phyloP scores from a whole-genome alignment of 2,888 invertebrate genomes.

The Drosophila colorata region DNA sequence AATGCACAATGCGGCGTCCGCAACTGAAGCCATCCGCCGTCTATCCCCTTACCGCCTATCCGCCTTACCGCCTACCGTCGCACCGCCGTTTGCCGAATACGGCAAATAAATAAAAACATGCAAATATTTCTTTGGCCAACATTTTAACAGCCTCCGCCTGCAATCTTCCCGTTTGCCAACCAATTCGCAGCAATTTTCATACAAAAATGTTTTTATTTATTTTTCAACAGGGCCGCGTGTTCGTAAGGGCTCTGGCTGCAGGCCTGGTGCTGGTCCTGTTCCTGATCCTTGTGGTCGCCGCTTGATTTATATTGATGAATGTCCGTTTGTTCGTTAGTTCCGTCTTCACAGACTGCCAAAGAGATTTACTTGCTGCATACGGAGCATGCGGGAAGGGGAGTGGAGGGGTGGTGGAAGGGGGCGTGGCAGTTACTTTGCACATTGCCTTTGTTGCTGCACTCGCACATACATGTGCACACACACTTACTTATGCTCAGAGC shows the following conservation, averaged over 20 bases:
- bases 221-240: constrained; percentile 34
- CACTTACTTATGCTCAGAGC: constrained; percentile 66
- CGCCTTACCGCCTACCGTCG: background rate
- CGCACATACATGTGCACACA: constrained; percentile 16
- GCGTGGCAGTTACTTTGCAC: constrained; percentile 60
- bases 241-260: constrained; percentile 11
- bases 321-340: constrained; percentile 80
- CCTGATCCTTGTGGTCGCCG: constrained; percentile 78
- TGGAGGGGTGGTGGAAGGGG: constrained; percentile 37
- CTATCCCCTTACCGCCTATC: background rate
- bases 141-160: constrained; percentile 63
- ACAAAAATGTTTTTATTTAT: constrained; percentile 77
- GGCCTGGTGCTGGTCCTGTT: constrained; percentile 33
- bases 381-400: constrained; percentile 7
- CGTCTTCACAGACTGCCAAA: constrained; percentile 78
- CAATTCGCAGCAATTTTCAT: constrained; percentile 70
- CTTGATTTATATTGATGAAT: constrained; percentile 85
- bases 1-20: constrained; percentile 56
- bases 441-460: constrained; percentile 61
- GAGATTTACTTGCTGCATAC: constrained; percentile 72
- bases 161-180: constrained; percentile 34
- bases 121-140: constrained; percentile 78
- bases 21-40: constrained; percentile 46
- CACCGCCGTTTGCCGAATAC: constrained; percentile 48
- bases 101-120: constrained; percentile 74